Conservation (phyloP, 2,113 vertebrate species). For the Henicopernis longicauda region DNA sequence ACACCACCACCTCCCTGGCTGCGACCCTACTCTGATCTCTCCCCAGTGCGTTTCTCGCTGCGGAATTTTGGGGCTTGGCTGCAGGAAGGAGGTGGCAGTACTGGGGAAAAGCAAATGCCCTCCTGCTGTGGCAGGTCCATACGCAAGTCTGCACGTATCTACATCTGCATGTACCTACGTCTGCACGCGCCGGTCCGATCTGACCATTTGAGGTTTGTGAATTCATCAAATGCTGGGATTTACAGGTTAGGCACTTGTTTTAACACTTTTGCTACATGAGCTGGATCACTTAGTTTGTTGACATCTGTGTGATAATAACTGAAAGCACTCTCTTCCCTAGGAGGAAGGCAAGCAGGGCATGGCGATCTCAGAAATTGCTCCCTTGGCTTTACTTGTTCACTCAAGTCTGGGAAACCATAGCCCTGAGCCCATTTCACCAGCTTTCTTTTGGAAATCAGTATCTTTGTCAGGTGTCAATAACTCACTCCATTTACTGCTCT, state of each 20-base stretch:
- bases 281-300: background rate
- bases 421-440: background rate
- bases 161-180: background rate
- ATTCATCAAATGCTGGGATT: background rate
- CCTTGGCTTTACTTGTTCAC: background rate
- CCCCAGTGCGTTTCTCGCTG: background rate
- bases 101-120: background rate
- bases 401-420: background rate
- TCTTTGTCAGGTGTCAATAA: constrained; percentile 27
- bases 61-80: background rate
- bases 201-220: background rate
- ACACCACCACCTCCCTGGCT: background rate
- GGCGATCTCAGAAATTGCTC: background rate
- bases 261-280: background rate
- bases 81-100: background rate
- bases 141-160: background rate
- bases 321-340: background rate
- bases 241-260: accelerated
- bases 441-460: background rate
- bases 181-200: accelerated
- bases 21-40: background rate
- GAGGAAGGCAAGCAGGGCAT: background rate
- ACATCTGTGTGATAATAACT: background rate
- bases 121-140: background rate
- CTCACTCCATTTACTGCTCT: background rate